Evolutionary conservation across 2,797 vertebrate species (phyloP).

Genomic region (Chelon auratus): DNA sequence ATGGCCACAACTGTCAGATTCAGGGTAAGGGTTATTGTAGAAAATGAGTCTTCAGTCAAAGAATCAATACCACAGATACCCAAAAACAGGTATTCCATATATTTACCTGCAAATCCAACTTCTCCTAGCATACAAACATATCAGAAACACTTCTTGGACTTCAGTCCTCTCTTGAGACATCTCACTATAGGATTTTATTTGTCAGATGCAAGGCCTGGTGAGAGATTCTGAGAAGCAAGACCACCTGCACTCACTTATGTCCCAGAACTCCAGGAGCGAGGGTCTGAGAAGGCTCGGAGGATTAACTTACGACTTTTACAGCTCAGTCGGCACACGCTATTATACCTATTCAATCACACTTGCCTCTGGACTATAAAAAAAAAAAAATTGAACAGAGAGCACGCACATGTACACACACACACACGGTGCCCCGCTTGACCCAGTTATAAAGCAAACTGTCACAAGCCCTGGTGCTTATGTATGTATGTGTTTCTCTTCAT

Average conservation of each 20-base stretch:
- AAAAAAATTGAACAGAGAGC: slow-evolving; percentile 52
- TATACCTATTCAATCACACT: slow-evolving; percentile 79
- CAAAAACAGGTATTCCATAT: slow-evolving; percentile 20
- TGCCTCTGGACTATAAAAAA: slow-evolving; percentile 78
- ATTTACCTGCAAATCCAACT: slow-evolving; percentile 14
- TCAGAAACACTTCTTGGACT: slow-evolving; percentile 38
- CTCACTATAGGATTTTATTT: slow-evolving; percentile 66
- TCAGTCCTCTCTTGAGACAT: slow-evolving; percentile 43
- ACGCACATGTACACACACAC: slow-evolving; percentile 16
- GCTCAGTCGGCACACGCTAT: slow-evolving; percentile 75
- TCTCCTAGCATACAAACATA: slow-evolving; percentile 23
- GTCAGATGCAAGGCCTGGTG: slow-evolving; percentile 61
- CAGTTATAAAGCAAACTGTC: slow-evolving; percentile 56
- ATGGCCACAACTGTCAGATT: slow-evolving; percentile 30
- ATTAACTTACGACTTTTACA: slow-evolving; percentile 83
- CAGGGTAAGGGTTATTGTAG: too few relatives aligned
- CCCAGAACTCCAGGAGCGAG: slow-evolving; percentile 69
- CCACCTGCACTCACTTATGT: slow-evolving; percentile 83
- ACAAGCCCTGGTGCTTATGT: slow-evolving; percentile 60
- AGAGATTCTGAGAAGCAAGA: slow-evolving; percentile 61
- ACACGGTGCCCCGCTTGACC: slow-evolving; percentile 62
- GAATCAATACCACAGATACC: slow-evolving; percentile 13
- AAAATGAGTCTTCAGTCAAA: not conserved
- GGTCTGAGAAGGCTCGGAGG: slow-evolving; percentile 72
- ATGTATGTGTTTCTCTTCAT: slow-evolving; percentile 67